These are phyloP conservation scores for Schlechtendalia chinensis DNA, from an alignment of 1,140 invertebrate species.

Conservation along the genomic window DNA sequence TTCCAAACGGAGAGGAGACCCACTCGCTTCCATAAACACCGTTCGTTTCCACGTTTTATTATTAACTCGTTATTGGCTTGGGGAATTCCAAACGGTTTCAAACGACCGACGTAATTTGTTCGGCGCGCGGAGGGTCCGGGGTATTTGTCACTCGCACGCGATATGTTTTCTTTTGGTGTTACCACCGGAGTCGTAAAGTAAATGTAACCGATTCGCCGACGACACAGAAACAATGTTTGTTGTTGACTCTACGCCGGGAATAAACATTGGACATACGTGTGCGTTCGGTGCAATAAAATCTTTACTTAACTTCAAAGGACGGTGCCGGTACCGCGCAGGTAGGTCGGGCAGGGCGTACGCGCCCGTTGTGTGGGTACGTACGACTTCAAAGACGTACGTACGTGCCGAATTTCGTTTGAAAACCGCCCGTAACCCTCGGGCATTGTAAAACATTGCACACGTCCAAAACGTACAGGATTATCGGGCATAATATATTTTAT, in stretches of 20 bases:
- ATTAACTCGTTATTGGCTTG: background rate
- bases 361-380: slow-evolving; percentile 2
- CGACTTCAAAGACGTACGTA: slow-evolving; percentile 24
- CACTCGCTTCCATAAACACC: slow-evolving; percentile 22
- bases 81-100: background rate
- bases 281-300: slow-evolving; percentile 36
- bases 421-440: slow-evolving; percentile 15
- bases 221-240: slow-evolving; percentile 32
- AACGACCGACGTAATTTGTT: background rate
- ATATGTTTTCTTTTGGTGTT: too few relatives aligned
- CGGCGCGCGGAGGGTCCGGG: background rate
- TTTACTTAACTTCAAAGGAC: slow-evolving; percentile 38
- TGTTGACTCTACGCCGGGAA: slow-evolving; percentile 36
- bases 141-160: too few relatives aligned
- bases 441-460: slow-evolving; percentile 32
- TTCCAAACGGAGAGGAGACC: background rate
- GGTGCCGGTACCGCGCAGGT: slow-evolving; percentile 16
- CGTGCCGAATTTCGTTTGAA: slow-evolving; percentile 38
- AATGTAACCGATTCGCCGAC: background rate
- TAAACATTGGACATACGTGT: slow-evolving; percentile 20
- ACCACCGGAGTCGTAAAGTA: slow-evolving; percentile 20
- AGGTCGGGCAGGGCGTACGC: slow-evolving; percentile 6
- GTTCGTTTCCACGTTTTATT: slow-evolving; percentile 16
- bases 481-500: background rate
- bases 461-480: background rate